These are phyloP conservation scores for Harpagus bidentatus DNA, from an alignment of 2,113 vertebrate species.

Conservation along the genomic window DNA sequence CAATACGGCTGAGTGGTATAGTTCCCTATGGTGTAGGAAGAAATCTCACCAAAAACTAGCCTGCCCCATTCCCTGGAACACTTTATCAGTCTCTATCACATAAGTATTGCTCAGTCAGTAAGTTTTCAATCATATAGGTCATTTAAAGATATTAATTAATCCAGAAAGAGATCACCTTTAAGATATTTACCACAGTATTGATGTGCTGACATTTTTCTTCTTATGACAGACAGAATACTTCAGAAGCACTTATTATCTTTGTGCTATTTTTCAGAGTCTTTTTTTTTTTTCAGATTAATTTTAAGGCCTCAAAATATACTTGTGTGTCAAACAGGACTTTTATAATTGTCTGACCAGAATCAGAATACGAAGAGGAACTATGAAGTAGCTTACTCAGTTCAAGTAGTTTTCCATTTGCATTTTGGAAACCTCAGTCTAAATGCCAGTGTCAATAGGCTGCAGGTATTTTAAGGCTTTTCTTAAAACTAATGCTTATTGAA, in stretches of 20 bases:
- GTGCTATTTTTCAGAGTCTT: background rate
- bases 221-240: background rate
- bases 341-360: background rate
- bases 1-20: background rate
- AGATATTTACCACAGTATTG: background rate
- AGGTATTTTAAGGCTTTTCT: background rate
- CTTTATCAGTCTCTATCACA: background rate
- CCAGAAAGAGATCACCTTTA: background rate
- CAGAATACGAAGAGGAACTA: background rate
- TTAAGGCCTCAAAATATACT: background rate
- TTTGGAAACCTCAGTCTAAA: slow-evolving; percentile 9
- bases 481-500: background rate
- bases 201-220: background rate
- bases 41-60: background rate
- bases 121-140: background rate
- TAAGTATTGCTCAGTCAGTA: background rate
- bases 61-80: background rate
- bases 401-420: background rate
- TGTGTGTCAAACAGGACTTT: background rate
- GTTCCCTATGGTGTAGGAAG: background rate
- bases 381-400: background rate
- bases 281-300: background rate
- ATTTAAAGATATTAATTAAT: background rate
- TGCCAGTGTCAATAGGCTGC: background rate
- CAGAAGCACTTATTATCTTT: background rate